Evolutionary conservation across 2,797 vertebrate species (phyloP).

Genomic region (Cetoscarus ocellatus): DNA sequence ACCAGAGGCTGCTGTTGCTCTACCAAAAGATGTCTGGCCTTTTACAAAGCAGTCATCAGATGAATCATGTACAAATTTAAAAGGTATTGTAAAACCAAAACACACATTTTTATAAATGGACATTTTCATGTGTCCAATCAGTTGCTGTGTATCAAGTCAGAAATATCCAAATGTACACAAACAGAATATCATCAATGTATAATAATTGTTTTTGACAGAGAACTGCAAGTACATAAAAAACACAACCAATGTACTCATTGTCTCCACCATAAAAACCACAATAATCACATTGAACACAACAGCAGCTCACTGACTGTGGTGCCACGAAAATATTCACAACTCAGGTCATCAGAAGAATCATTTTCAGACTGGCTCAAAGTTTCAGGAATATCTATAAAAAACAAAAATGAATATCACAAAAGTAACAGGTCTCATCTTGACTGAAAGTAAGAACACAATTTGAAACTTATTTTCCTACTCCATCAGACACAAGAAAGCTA

Average conservation of each 20-base stretch:
- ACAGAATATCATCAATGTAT: slow-evolving; percentile 71
- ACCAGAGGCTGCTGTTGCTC: slow-evolving; percentile 70
- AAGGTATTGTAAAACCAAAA: slow-evolving; percentile 54
- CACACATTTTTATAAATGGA: slow-evolving; percentile 60
- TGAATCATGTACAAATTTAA: slow-evolving; percentile 50
- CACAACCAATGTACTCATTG: slow-evolving; percentile 88
- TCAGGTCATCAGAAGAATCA: slow-evolving; percentile 64
- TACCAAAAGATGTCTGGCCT: slow-evolving; percentile 28
- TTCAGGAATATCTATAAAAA: slow-evolving; percentile 69
- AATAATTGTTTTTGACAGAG: slow-evolving; percentile 77
- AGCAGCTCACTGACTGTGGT: slow-evolving; percentile 88
- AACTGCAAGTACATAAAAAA: slow-evolving; percentile 90
- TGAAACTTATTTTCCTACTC: slow-evolving; percentile 57
- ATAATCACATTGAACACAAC: slow-evolving; percentile 91
- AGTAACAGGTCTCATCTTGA: slow-evolving; percentile 66
- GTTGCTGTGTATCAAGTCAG: slow-evolving; percentile 65
- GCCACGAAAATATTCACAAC: slow-evolving; percentile 81
- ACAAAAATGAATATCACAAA: slow-evolving; percentile 70
- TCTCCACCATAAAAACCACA: slow-evolving; percentile 92
- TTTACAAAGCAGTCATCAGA: slow-evolving; percentile 30
- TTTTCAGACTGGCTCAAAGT: slow-evolving; percentile 83
- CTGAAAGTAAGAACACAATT: slow-evolving; percentile 64
- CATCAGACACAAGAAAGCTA: slow-evolving; percentile 72
- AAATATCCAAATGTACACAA: slow-evolving; percentile 80
- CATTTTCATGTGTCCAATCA: slow-evolving; percentile 62